These are phyloP conservation scores for Colistium nudipinnis DNA, from an alignment of 2,113 vertebrate genomes.

Conservation along the genomic window DNA sequence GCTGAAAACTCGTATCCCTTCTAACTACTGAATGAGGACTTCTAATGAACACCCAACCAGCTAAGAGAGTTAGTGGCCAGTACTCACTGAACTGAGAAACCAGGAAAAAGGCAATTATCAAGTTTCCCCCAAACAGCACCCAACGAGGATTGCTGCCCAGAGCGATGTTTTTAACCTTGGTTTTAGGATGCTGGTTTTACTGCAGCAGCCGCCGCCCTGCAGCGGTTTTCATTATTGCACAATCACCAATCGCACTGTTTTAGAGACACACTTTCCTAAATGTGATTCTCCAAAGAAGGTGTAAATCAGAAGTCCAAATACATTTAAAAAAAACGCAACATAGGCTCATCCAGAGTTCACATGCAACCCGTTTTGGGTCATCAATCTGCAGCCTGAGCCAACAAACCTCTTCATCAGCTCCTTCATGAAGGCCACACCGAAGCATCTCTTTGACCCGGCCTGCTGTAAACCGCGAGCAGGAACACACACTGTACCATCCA, in stretches of 20 bases:
- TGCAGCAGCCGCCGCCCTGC: conserved; percentile 31
- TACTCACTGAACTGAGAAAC: conserved; percentile 76
- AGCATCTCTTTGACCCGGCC: conserved; percentile 46
- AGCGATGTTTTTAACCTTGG: conserved; percentile 71
- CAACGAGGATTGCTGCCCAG: conserved; percentile 57
- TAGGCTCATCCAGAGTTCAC: conserved; percentile 7
- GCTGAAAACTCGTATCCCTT: conserved; percentile 75
- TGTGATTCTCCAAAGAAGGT: conserved; percentile 8
- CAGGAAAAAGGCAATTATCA: conserved; percentile 76
- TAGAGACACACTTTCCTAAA: conserved; percentile 14
- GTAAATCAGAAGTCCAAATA: conserved; percentile 17
- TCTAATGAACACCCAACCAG: conserved; percentile 78
- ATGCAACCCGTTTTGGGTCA: conserved; percentile 31
- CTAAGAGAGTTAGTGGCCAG: conserved; percentile 69
- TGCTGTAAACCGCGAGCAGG: conserved; percentile 62
- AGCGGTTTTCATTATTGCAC: conserved; percentile 58
- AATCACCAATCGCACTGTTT: conserved; percentile 39
- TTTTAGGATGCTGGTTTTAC: conserved; percentile 50
- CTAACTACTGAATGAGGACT: conserved; percentile 79
- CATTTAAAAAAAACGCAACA: neutral
- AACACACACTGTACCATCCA: conserved; percentile 34
- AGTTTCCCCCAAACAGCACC: conserved; percentile 69
- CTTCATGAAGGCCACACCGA: conserved; percentile 51
- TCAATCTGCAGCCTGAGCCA: conserved; percentile 39
- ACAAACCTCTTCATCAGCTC: conserved; percentile 50